These are phyloP conservation scores for Muscina levida DNA, from an alignment of 2,888 invertebrate genomes.

Conservation along the genomic window DNA sequence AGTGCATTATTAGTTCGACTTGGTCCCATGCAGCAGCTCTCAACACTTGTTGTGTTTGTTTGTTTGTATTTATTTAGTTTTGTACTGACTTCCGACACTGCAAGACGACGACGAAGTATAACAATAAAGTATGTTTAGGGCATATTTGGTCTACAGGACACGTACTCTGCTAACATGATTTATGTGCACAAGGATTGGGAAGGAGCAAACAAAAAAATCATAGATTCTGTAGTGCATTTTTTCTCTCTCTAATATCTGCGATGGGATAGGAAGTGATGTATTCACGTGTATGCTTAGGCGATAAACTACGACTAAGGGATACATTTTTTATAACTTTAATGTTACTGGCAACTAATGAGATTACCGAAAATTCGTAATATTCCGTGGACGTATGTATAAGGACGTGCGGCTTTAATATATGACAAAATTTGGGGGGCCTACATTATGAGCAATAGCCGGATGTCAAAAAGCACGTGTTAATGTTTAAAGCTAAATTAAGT, in stretches of 20 bases:
- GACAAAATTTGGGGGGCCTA: too few relatives aligned
- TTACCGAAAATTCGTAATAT: too few relatives aligned
- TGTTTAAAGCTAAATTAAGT: too few relatives aligned
- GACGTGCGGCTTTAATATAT: too few relatives aligned
- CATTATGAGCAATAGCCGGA: too few relatives aligned
- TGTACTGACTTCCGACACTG: slow-evolving; percentile 48
- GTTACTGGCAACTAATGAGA: too few relatives aligned
- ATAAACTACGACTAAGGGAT: too few relatives aligned
- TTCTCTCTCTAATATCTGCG: not conserved
- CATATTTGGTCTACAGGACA: slow-evolving; percentile 61
- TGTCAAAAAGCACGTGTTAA: too few relatives aligned
- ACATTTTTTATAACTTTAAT: too few relatives aligned
- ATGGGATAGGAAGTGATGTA: not conserved
- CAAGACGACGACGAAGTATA: slow-evolving; percentile 39
- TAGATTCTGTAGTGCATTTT: slow-evolving; percentile 22
- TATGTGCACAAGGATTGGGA: slow-evolving; percentile 41
- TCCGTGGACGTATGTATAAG: too few relatives aligned
- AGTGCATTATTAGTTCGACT: not conserved
- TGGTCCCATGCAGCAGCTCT: not conserved
- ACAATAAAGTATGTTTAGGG: slow-evolving; percentile 55
- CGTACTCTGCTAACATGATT: slow-evolving; percentile 64
- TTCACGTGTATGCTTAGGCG: too few relatives aligned
- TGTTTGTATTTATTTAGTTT: not conserved
- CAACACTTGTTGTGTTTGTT: not conserved
- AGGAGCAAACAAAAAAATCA: not conserved